Evolutionary conservation across 23 tunicate genomes (phyloP), one percentile per base, ranked within the genome.

Genomic region (Phallusia fumigata): DNA sequence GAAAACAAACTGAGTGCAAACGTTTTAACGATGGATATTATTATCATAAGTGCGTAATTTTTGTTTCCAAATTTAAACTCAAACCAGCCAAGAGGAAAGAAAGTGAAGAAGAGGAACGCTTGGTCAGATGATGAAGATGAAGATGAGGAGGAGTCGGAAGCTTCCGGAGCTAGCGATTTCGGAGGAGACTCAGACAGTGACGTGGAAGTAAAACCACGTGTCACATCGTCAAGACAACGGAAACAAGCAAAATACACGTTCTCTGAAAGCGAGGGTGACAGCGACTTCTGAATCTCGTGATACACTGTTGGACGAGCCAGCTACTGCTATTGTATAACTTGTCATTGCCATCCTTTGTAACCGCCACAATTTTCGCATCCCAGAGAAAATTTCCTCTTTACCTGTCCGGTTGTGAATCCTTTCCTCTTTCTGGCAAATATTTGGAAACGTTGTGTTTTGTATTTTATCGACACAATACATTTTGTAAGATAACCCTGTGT

Each of bases 221-320:
- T 52, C 18, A 18, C 18, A 31, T 51, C 83, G n/a, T 73, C 65
- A 52, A 31, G 83, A 18, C 73, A 52, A 30, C 51, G 83, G 22
- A 79, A 79, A 31, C 83, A 79, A 21, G 52, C 83, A 33, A 79
- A 79, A 26, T 79, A 79, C 73, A 53, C 44, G 35, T 79, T 79
- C 16, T 58, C 69, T 31, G 72, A 79, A 34, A 79, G 83, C 52
- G 83, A 79, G 83, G 73, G 13, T 77, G 78, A 77, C 53, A 77
- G 80, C 53, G 80, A 77, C 35, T 77, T 77, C 35, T 77, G 53
- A 77, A 58, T 8, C 28, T 58, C 69, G 15, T 16, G 28, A 13
- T 58, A 8, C 8, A 58, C 26, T 58, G n/a, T n/a, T n/a, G n/a
- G n/a, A n/a, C n/a, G n/a, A n/a, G n/a, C n/a, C n/a, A n/a, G n/a